Evolutionary conservation across 2,113 vertebrate species (phyloP).

Genomic region (Vicugna pacos): DNA sequence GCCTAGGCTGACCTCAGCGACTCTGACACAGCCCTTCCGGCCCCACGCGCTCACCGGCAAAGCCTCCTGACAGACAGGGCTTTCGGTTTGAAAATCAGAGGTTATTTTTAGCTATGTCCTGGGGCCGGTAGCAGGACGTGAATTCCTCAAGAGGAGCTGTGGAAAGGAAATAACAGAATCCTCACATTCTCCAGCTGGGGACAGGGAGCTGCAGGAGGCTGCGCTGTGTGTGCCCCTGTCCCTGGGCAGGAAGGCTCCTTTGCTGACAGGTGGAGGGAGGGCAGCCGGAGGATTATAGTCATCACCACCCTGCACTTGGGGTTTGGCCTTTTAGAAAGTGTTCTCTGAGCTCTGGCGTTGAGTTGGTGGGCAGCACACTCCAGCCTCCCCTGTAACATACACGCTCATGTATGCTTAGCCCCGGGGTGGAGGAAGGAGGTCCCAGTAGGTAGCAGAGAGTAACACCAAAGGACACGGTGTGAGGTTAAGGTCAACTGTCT

Average conservation of each 20-base stretch:
- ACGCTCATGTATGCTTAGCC: background rate
- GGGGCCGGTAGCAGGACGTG: constrained; percentile 73
- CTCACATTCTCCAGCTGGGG: constrained; percentile 47
- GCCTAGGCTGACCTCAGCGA: constrained; percentile 61
- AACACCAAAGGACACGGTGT: background rate
- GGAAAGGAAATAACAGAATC: constrained; percentile 77
- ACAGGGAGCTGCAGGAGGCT: background rate
- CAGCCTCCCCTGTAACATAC: background rate
- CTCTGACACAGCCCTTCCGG: constrained; percentile 75
- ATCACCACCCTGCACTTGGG: background rate
- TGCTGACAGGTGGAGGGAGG: no score
- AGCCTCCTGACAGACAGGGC: background rate
- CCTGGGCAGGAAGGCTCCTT: background rate
- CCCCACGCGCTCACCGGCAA: constrained; percentile 5
- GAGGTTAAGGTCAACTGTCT: background rate
- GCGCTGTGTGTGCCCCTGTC: background rate
- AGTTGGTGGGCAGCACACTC: background rate
- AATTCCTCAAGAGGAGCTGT: constrained; percentile 74
- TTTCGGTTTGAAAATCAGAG: constrained; percentile 64
- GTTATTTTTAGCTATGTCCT: constrained; percentile 82
- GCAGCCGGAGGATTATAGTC: background rate
- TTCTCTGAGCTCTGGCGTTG: background rate
- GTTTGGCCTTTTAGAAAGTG: background rate
- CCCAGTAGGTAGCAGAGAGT: background rate
- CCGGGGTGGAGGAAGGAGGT: background rate